These are phyloP conservation scores for Empidonax alnorum DNA, from an alignment of 2,113 vertebrate genomes.

Conservation along the genomic window DNA sequence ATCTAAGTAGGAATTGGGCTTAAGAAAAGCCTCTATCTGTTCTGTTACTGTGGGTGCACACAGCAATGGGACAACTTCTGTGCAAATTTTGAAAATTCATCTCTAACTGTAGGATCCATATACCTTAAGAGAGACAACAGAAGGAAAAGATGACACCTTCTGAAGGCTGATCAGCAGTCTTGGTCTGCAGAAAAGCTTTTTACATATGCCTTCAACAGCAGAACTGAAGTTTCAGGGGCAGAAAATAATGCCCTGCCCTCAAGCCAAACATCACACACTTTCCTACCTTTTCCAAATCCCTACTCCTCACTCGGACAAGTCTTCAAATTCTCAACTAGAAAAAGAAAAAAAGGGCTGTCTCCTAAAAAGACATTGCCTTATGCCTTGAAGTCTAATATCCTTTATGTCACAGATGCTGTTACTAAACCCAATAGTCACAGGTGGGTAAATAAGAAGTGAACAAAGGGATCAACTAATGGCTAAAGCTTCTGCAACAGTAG, in stretches of 20 bases:
- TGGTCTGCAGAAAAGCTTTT: background rate
- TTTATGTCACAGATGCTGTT: background rate
- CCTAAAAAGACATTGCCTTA: background rate
- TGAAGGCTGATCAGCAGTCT: background rate
- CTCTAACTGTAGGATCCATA: background rate
- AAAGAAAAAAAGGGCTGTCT: background rate
- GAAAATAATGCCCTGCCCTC: background rate
- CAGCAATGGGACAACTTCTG: background rate
- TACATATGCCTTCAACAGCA: background rate
- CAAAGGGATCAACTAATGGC: background rate
- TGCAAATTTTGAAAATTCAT: background rate
- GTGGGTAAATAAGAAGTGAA: background rate
- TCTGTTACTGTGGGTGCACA: background rate
- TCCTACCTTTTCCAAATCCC: background rate
- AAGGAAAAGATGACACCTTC: background rate
- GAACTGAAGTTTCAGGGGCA: background rate
- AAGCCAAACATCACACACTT: background rate
- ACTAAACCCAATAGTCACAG: background rate
- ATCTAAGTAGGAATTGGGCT: background rate
- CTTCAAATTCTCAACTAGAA: background rate
- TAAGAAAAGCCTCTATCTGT: background rate
- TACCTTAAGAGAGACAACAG: background rate
- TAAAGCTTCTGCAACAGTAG: background rate
- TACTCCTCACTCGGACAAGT: background rate
- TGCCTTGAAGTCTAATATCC: background rate